A percentile compares a stretch with the other conserved stretches of the same genome.
Evolutionary conservation across 2,113 vertebrate genomes (phyloP).

Genomic region (Fulmarus glacialis): DNA sequence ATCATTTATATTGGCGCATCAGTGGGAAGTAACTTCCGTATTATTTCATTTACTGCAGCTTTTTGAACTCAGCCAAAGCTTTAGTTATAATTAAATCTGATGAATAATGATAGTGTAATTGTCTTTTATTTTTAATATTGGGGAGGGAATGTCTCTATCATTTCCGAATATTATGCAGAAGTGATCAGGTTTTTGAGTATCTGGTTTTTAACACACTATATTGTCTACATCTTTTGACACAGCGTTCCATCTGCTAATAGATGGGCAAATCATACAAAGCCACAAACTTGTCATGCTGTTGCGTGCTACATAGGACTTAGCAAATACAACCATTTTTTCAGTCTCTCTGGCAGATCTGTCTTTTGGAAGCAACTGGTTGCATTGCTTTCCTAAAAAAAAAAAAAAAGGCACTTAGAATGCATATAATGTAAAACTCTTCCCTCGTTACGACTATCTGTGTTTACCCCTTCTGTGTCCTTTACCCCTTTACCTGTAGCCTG

Average conservation of each 20-base stretch:
- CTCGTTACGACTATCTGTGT: background rate
- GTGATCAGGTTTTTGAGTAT: background rate
- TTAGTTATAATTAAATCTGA: background rate
- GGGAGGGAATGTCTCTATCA: background rate
- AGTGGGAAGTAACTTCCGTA: background rate
- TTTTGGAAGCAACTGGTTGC: background rate
- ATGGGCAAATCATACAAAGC: background rate
- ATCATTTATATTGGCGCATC: background rate
- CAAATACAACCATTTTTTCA: background rate
- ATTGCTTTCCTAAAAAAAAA: background rate
- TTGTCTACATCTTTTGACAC: background rate
- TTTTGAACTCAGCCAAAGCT: background rate
- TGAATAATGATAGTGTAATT: background rate
- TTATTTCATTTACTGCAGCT: slow-evolving; percentile 4
- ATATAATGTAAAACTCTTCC: background rate
- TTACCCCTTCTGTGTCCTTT: background rate
- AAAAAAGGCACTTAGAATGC: background rate
- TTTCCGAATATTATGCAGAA: background rate
- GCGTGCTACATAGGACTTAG: background rate
- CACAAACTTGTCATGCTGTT: background rate
- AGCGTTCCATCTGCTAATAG: background rate
- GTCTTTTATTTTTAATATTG: background rate
- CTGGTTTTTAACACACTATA: background rate
- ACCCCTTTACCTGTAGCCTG: background rate
- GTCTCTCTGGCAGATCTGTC: background rate